Conservation (phyloP, 2,888 invertebrate species). For the Mongoloraphidia duomilia region DNA sequence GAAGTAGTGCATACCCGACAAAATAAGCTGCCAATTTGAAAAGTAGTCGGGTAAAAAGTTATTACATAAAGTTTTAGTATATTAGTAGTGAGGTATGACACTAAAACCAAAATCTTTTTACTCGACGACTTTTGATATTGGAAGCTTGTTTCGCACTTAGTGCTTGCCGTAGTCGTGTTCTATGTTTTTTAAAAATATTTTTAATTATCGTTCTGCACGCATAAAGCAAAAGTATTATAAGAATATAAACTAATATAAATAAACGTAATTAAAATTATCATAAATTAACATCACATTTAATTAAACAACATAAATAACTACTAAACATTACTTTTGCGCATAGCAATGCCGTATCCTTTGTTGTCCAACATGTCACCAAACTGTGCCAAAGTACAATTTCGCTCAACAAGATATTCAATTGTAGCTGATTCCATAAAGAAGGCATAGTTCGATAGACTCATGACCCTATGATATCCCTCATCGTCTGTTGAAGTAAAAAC, state of each 20-base stretch:
- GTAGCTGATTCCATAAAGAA: slow-evolving; percentile 84
- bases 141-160: too few relatives aligned
- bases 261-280: neutral
- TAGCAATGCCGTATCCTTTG: slow-evolving; percentile 79
- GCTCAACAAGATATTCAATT: slow-evolving; percentile 70
- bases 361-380: slow-evolving; percentile 62
- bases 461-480: slow-evolving; percentile 43
- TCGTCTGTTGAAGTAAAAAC: slow-evolving; percentile 43
- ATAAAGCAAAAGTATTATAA: neutral
- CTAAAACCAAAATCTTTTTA: too few relatives aligned
- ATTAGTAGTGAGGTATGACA: too few relatives aligned
- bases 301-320: slow-evolving; percentile 12
- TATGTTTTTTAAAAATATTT: slow-evolving; percentile 6
- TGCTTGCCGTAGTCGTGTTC: too few relatives aligned
- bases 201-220: neutral
- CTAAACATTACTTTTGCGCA: slow-evolving; percentile 54
- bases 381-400: slow-evolving; percentile 60
- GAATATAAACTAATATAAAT: neutral
- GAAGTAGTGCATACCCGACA: too few relatives aligned
- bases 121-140: too few relatives aligned
- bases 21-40: too few relatives aligned
- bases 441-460: slow-evolving; percentile 44
- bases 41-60: too few relatives aligned
- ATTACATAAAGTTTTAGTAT: too few relatives aligned
- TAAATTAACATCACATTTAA: slow-evolving; percentile 40